phyloP scores from a whole-genome alignment of 2,113 vertebrate genomes.

The Eulemur rufifrons region DNA sequence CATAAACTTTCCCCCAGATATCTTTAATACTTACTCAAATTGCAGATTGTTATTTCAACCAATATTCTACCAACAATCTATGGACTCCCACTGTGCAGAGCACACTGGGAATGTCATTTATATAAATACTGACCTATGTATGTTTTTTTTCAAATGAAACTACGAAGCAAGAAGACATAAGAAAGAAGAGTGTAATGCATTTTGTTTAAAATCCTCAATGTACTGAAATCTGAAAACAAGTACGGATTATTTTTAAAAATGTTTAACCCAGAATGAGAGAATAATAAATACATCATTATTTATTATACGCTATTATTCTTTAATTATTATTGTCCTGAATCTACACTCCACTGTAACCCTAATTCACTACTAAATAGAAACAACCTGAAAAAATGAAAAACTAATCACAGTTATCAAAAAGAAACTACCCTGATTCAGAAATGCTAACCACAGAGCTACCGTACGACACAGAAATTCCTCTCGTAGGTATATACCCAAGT shows the following conservation, averaged over 20 bases:
- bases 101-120: neutral
- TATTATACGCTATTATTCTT: neutral
- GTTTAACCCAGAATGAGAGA: neutral
- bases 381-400: neutral
- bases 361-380: neutral
- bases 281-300: neutral
- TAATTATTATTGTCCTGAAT: neutral
- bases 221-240: neutral
- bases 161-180: neutral
- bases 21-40: neutral
- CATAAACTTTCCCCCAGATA: neutral
- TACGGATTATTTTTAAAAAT: neutral
- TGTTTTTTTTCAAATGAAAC: neutral
- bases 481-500: neutral
- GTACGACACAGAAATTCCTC: neutral
- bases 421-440: neutral
- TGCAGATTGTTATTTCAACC: neutral
- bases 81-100: neutral
- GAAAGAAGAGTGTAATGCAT: neutral
- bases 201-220: neutral
- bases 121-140: neutral
- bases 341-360: neutral
- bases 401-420: neutral
- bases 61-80: neutral
- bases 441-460: neutral